Percentiles rank a stretch among this genome's conserved stretches.
phyloP scores from a whole-genome alignment of 30 jellyfish, hydroid and myxozoan genomes.

The Mastigias papua region DNA sequence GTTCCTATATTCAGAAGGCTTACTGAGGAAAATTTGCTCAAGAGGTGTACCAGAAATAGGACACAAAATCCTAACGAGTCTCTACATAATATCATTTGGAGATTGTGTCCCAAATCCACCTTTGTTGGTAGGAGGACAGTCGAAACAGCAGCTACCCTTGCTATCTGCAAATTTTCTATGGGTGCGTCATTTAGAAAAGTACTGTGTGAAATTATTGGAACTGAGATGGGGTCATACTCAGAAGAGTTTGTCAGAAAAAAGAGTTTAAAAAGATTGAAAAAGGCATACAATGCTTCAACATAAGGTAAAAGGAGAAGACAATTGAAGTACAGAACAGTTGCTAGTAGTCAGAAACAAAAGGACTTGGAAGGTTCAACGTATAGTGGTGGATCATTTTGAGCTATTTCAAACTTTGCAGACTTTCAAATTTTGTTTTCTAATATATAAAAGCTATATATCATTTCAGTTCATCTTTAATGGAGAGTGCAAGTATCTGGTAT shows the following conservation, averaged over 20 bases:
- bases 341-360: background rate
- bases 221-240: background rate
- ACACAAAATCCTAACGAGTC: constrained; percentile 63
- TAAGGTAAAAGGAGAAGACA: background rate
- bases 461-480: background rate
- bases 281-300: background rate
- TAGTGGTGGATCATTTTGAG: background rate
- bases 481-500: background rate
- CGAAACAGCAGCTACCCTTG: constrained; percentile 47
- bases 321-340: background rate
- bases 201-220: background rate
- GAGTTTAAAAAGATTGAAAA: background rate
- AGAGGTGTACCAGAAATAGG: constrained; percentile 36
- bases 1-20: constrained; percentile 57
- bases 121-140: constrained; percentile 54
- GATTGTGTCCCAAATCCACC: constrained; percentile 42
- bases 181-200: background rate
- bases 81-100: constrained; percentile 53
- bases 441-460: background rate
- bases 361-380: background rate
- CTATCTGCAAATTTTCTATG: constrained; percentile 43
- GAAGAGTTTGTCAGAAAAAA: background rate
- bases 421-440: background rate
- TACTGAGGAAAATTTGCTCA: constrained; percentile 15
- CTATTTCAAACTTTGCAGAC: background rate